Conservation (phyloP, 2,888 invertebrate genomes). For the Scaptomyza parva region DNA sequence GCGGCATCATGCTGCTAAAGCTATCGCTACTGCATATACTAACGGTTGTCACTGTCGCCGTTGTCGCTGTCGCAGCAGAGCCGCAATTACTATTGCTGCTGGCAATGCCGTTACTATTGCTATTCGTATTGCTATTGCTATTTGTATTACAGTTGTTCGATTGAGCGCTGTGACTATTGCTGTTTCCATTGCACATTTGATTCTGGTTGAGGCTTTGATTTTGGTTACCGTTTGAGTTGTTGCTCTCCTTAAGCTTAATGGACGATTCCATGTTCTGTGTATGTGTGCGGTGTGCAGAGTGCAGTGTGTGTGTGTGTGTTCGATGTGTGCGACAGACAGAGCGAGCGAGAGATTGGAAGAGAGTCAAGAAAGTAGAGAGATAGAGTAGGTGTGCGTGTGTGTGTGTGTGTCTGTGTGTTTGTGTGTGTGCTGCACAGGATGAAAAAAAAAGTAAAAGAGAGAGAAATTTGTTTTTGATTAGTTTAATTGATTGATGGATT, state of each 20-base stretch:
- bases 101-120: too few relatives aligned
- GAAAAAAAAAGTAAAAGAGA: not conserved
- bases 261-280: constrained; percentile 71
- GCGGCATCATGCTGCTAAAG: constrained; percentile 81
- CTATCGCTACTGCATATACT: constrained; percentile 82
- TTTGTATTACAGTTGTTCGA: too few relatives aligned
- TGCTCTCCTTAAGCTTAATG: constrained; percentile 76
- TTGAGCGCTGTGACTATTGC: constrained; percentile 30
- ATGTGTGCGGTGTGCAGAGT: constrained; percentile 11
- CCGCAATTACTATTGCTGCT: not conserved
- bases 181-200: constrained; percentile 47
- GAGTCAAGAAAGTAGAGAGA: not conserved
- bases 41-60: constrained; percentile 66
- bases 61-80: constrained; percentile 43
- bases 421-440: constrained; percentile 1
- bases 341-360: not conserved
- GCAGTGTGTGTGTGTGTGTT: constrained; percentile 17
- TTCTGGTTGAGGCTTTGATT: constrained; percentile 34
- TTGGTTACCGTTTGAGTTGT: constrained; percentile 57
- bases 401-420: not conserved
- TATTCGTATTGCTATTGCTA: too few relatives aligned
- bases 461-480: not conserved
- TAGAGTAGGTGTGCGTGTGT: not conserved
- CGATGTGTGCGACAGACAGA: not conserved
- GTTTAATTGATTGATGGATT: not conserved